Conservation (phyloP, 2,113 vertebrate genomes). For the Monarcha castaneiventris region DNA sequence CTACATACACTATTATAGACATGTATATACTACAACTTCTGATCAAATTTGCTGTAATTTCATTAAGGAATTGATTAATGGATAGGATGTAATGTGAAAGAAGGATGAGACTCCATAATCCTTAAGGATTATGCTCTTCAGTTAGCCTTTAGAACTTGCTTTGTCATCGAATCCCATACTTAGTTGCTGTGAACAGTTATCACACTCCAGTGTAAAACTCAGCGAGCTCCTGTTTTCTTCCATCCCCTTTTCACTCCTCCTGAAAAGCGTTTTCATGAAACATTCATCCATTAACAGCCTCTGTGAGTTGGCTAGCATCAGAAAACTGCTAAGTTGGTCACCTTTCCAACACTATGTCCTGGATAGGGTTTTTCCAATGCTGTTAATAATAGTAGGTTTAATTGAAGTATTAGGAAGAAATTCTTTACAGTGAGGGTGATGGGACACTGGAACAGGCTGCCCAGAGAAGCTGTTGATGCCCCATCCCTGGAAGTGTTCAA, state of each 20-base stretch:
- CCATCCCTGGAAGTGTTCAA: background rate
- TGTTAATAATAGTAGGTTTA: background rate
- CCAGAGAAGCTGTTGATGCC: background rate
- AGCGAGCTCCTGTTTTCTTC: background rate
- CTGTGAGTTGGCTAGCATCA: background rate
- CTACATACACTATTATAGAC: background rate
- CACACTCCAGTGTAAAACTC: background rate
- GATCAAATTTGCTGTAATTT: background rate
- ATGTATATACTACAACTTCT: background rate
- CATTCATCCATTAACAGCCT: background rate
- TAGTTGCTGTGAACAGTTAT: background rate
- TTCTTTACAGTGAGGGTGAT: background rate
- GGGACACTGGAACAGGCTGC: background rate
- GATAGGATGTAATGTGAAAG: background rate
- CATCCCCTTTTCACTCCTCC: background rate
- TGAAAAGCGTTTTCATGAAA: background rate
- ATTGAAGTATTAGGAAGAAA: background rate
- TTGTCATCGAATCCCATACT: fast-evolving
- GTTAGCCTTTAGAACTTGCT: background rate
- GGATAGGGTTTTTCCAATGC: background rate
- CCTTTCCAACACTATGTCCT: background rate
- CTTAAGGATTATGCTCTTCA: background rate
- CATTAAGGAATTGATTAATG: background rate
- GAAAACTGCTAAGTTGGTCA: background rate
- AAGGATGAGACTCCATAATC: background rate